Evolutionary conservation across 1,140 invertebrate genomes (phyloP), one percentile per base, ranked within the genome.

Genomic region (Drosophila ambigua): DNA sequence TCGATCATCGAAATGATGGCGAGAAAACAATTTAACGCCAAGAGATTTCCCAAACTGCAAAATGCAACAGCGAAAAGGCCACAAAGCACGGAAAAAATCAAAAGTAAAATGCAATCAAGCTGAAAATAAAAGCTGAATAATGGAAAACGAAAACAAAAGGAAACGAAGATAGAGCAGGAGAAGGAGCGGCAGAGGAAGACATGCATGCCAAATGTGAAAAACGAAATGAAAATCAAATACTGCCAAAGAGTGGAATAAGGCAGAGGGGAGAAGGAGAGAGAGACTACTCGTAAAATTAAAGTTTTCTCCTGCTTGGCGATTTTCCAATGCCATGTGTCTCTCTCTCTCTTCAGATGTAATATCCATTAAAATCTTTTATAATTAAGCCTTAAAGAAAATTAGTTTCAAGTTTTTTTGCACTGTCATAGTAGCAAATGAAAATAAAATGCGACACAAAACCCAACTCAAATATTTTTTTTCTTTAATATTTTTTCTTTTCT

Each of bases 21-120:
- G 43, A 69, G 35, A 76, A 77, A 76, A 61, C 74, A 77, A 77
- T 77, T 77, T 77, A 58, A 69, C 52, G 74, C 72, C 64, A 59
- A 63, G 44, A 77, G 58, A 77, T 77, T 77, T 54, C 45, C 23
- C 28, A 39, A 39, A 39, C 35, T 39, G 35, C 35, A 39, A 31
- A 24, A 20, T 62, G 52, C 35, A 50, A 76, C 24, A 28, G n/a
- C 31, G 26, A 65, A 31, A 68, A 67, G 44, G 44, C 45, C 39
- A 65, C 44, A 61, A 43, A 60, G 28, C 28, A 62, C 57, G 24
- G 31, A 46, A 31, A 31, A 65, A 52, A 62, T 52, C 46, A 43
- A 81, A 62, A 77, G 57, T 61, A 59, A 72, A 55, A 74, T 67
- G 43, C 44, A 55, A 59, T 73, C 71, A 74, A 46, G 48, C 43